phyloP scores from a whole-genome alignment of 2,888 invertebrate genomes.

The Brachynemurus nebulosus region DNA sequence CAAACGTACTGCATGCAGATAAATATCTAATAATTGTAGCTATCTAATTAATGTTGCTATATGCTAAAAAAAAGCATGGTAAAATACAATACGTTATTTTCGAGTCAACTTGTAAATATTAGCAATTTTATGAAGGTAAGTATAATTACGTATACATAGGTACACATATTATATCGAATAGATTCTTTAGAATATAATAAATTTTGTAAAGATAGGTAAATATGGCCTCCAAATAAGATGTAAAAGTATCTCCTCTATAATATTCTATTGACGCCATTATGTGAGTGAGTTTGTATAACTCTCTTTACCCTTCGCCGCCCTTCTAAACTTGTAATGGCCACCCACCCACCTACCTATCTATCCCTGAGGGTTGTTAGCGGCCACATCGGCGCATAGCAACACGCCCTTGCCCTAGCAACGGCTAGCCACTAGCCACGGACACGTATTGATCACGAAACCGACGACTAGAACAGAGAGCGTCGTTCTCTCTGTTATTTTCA shows the following conservation, averaged over 20 bases:
- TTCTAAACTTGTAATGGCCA: neutral
- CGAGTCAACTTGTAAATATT: no score
- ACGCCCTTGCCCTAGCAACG: conserved; percentile 37
- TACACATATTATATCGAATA: no score
- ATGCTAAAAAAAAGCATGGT: no score
- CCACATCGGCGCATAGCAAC: conserved; percentile 34
- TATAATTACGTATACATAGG: no score
- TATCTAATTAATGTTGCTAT: no score
- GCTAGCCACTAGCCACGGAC: conserved; percentile 39
- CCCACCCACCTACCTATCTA: conserved; percentile 27
- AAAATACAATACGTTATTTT: no score
- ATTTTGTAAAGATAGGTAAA: conserved; percentile 3
- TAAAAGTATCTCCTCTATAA: neutral
- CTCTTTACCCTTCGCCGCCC: neutral
- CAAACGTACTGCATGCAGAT: no score
- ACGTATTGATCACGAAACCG: conserved; percentile 32
- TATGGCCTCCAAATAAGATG: neutral
- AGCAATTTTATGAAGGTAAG: no score
- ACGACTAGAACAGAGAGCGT: no score
- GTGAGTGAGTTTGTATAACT: neutral
- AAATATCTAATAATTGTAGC: no score
- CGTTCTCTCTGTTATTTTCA: neutral
- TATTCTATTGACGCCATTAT: conserved; percentile 1
- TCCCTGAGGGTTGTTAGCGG: conserved; percentile 37
- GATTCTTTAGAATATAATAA: no score